Evolutionary conservation across 1,140 invertebrate species (phyloP).

Genomic region (Ips nitidus): DNA sequence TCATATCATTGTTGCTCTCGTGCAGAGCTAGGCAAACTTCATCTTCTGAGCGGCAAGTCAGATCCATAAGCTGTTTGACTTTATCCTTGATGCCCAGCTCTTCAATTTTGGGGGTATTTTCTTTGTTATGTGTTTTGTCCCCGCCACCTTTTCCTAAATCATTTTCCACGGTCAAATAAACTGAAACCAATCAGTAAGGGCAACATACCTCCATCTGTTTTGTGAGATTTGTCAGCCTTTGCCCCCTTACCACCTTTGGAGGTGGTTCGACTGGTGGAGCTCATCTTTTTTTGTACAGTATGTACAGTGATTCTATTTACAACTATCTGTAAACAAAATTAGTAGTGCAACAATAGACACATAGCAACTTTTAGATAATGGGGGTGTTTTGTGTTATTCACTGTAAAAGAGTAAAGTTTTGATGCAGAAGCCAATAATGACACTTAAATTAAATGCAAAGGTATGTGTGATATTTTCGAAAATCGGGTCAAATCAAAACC

Average conservation of each 20-base stretch:
- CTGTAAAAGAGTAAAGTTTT: neutral
- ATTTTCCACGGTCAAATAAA: neutral
- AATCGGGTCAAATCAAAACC: too few species aligned
- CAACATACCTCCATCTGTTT: constrained; percentile 47
- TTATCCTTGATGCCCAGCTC: constrained; percentile 57
- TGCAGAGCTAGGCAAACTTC: constrained; percentile 81
- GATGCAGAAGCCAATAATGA: neutral
- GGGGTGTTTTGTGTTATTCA: neutral
- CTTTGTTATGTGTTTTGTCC: constrained; percentile 46
- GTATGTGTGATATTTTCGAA: too few species aligned
- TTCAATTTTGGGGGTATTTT: constrained; percentile 42
- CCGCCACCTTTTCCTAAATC: constrained; percentile 44
- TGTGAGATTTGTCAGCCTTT: constrained; percentile 51
- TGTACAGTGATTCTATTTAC: constrained; percentile 54
- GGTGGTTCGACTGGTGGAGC: constrained; percentile 53
- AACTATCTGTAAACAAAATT: constrained; percentile 48
- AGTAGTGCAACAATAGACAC: constrained; percentile 16
- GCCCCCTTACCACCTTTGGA: constrained; percentile 52
- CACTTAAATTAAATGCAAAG: too few species aligned
- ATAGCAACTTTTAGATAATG: constrained; percentile 15
- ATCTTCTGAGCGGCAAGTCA: constrained; percentile 77
- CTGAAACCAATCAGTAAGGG: neutral
- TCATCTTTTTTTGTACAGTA: constrained; percentile 54
- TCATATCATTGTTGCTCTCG: constrained; percentile 77
- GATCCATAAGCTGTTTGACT: constrained; percentile 78